Percentiles rank a stretch among this genome's conserved stretches.
These are phyloP conservation scores for Epinotia nisella DNA, from an alignment of 2,888 invertebrate genomes.

Conservation along the genomic window DNA sequence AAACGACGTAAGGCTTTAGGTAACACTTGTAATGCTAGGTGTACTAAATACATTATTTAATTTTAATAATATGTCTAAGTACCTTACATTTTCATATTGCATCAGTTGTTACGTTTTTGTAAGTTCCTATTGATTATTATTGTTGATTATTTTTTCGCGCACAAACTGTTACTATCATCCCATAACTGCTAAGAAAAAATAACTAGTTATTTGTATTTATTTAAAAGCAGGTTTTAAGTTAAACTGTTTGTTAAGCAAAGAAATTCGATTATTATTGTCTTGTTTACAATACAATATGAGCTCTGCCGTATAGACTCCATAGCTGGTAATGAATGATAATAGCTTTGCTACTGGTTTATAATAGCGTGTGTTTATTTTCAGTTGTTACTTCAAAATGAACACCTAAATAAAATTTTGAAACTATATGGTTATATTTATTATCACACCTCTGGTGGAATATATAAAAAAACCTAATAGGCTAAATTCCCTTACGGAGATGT, in stretches of 20 bases:
- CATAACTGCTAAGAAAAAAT: not conserved
- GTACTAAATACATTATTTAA: constrained; percentile 41
- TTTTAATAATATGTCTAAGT: constrained; percentile 38
- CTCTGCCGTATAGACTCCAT: constrained; percentile 57
- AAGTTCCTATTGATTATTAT: constrained; percentile 47
- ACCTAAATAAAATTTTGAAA: constrained; percentile 78
- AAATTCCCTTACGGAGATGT: no score
- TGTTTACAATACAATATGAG: constrained; percentile 11
- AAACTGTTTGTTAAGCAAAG: not conserved
- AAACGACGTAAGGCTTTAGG: constrained; percentile 32
- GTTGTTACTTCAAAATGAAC: constrained; percentile 79
- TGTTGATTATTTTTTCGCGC: constrained; percentile 48
- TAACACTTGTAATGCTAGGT: constrained; percentile 31
- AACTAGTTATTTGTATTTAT: constrained; percentile 15
- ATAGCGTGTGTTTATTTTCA: constrained; percentile 76
- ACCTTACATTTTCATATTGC: constrained; percentile 12
- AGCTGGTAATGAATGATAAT: constrained; percentile 67
- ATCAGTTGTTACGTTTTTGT: constrained; percentile 37
- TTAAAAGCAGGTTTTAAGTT: not conserved
- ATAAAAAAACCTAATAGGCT: no score
- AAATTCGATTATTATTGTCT: not conserved
- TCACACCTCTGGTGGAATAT: not conserved
- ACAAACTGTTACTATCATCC: constrained; percentile 46
- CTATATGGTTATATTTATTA: constrained; percentile 47
- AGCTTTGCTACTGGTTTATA: constrained; percentile 82